A percentile compares a stretch with the other conserved stretches of the same genome.
Conservation (phyloP, 2,113 vertebrate genomes). For the Physeter macrocephalus region DNA sequence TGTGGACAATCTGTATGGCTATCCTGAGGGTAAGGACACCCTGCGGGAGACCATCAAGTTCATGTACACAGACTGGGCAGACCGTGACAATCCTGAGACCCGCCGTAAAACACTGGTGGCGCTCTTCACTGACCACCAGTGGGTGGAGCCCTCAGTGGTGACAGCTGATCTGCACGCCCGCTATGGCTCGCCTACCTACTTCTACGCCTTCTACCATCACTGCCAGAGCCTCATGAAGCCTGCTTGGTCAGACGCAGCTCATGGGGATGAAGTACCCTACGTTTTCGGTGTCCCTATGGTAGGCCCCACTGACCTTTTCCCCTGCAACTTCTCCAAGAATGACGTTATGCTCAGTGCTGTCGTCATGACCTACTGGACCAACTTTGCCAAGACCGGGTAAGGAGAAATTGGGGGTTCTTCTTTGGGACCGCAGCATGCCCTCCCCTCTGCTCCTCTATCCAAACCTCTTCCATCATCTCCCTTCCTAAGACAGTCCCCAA, state of each 20-base stretch:
- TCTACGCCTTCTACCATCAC: slow-evolving; percentile 99
- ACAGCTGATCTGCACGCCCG: slow-evolving; percentile 97
- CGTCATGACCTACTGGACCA: slow-evolving; percentile 99
- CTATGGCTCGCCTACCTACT: slow-evolving; percentile 97
- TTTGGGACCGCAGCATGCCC: slow-evolving; percentile 27
- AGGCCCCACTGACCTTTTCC: slow-evolving; percentile 96
- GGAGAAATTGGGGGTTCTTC: slow-evolving; percentile 63
- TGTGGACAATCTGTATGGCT: slow-evolving; percentile 98
- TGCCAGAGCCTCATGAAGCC: slow-evolving; percentile 99
- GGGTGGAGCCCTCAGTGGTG: slow-evolving; percentile 98
- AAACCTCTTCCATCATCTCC: slow-evolving; percentile 11
- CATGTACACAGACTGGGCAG: slow-evolving; percentile 99
- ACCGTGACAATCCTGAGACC: slow-evolving; percentile 97
- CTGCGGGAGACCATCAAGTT: slow-evolving; percentile 98
- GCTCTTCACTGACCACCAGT: slow-evolving; percentile 98
- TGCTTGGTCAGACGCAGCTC: slow-evolving; percentile 96
- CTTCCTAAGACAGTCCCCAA: background rate
- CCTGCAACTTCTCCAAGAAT: slow-evolving; percentile 99
- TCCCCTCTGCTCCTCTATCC: background rate
- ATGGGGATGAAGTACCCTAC: slow-evolving; percentile 98
- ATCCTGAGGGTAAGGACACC: slow-evolving; percentile 98
- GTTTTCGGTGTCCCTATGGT: slow-evolving; percentile 99
- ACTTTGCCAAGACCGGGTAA: slow-evolving; percentile 99
- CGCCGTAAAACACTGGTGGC: slow-evolving; percentile 97
- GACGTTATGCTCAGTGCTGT: slow-evolving; percentile 98